phyloP scores from a whole-genome alignment of 2,888 invertebrate genomes.

The Molorchus minor region DNA sequence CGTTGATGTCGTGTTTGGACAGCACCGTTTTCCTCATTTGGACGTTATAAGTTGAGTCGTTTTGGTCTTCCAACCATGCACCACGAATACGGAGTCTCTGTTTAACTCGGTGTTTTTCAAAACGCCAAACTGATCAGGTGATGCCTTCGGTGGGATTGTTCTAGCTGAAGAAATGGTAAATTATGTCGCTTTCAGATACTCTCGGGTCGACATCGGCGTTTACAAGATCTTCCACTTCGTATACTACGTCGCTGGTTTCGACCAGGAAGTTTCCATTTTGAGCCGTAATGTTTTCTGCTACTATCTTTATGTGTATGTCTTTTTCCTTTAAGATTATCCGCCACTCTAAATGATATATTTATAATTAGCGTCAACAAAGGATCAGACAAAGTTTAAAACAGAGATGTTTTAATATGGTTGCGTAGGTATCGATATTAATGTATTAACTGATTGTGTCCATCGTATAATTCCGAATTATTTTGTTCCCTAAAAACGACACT shows the following conservation, averaged over 20 bases:
- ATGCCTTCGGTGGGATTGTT: slow-evolving; percentile 37
- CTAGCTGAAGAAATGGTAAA: slow-evolving; percentile 46
- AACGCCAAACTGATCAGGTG: slow-evolving; percentile 20
- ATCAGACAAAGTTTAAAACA: too few species aligned
- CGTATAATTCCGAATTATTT: too few species aligned
- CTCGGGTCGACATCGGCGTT: slow-evolving; percentile 5
- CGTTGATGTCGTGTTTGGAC: slow-evolving; percentile 48
- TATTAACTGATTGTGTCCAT: too few species aligned
- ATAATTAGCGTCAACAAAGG: too few species aligned
- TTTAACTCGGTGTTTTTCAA: slow-evolving; percentile 40
- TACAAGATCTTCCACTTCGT: slow-evolving; percentile 35
- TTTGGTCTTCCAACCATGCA: slow-evolving; percentile 54
- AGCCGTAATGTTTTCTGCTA: not conserved
- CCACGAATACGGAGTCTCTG: slow-evolving; percentile 49
- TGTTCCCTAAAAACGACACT: too few species aligned
- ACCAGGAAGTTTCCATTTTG: slow-evolving; percentile 31
- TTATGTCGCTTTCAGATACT: slow-evolving; percentile 41
- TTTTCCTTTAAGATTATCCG: too few species aligned
- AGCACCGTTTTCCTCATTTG: slow-evolving; percentile 46
- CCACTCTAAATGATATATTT: too few species aligned
- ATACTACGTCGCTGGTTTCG: slow-evolving; percentile 34
- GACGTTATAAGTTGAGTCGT: slow-evolving; percentile 45
- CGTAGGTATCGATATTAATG: too few species aligned
- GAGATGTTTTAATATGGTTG: too few species aligned
- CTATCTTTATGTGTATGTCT: too few species aligned